phyloP scores from a whole-genome alignment of 2,888 invertebrate species.

The Drosophila algonquin region DNA sequence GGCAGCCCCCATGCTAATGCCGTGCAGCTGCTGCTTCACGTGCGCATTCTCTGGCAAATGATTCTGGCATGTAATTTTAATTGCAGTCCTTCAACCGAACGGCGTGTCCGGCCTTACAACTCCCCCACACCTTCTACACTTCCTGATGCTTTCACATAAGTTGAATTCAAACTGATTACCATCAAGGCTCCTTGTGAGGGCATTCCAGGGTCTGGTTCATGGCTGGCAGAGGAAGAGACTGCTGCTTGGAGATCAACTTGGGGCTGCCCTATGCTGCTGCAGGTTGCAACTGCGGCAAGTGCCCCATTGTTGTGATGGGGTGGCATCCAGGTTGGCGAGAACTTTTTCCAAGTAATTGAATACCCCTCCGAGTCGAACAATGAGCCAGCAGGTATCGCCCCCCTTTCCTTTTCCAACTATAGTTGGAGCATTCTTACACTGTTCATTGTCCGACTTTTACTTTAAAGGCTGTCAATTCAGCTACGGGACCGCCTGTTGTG shows the following conservation, averaged over 20 bases:
- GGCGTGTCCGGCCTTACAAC: slow-evolving; percentile 22
- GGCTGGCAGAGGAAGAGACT: slow-evolving; percentile 44
- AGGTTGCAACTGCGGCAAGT: slow-evolving; percentile 38
- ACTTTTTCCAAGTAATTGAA: slow-evolving; percentile 51
- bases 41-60: slow-evolving; percentile 55
- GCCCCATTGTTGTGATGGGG: slow-evolving; percentile 52
- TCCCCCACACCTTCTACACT: slow-evolving; percentile 37
- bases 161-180: slow-evolving; percentile 64
- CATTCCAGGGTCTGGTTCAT: slow-evolving; percentile 39
- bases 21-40: not conserved
- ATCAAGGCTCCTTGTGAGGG: slow-evolving; percentile 61
- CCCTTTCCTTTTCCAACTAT: slow-evolving; percentile 4
- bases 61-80: slow-evolving; percentile 59
- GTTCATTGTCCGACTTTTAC: slow-evolving; percentile 39
- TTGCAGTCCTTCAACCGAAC: slow-evolving; percentile 45
- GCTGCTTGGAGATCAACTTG: slow-evolving; percentile 49
- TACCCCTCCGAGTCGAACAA: slow-evolving; percentile 48
- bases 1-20: not conserved
- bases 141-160: slow-evolving; percentile 49
- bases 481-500: not conserved
- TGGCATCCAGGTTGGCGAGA: slow-evolving; percentile 38
- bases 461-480: slow-evolving; percentile 30
- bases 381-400: slow-evolving; percentile 13
- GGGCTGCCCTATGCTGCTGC: slow-evolving; percentile 29
- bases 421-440: slow-evolving; percentile 7